A percentile compares a stretch with the other conserved stretches of the same genome.
These are phyloP conservation scores for Chelonoidis abingdonii DNA, from an alignment of 2,113 vertebrate species.

Conservation along the genomic window DNA sequence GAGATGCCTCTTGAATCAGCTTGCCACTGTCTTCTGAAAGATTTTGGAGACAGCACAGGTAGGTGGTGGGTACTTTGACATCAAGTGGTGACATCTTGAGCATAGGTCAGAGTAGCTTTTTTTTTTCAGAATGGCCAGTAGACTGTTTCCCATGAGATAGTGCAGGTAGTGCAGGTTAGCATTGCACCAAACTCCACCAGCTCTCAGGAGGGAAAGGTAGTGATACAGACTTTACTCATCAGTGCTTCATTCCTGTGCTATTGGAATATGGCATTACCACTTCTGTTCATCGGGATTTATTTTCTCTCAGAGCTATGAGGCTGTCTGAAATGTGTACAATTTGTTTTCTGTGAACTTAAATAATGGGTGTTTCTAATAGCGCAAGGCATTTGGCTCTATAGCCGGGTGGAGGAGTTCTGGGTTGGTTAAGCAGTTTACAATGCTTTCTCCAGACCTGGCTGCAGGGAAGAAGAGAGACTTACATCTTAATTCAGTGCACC, in stretches of 20 bases:
- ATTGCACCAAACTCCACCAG: too few species aligned
- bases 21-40: neutral
- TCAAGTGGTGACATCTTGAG: too few species aligned
- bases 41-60: neutral
- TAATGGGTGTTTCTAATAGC: neutral
- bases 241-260: neutral
- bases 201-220: too few species aligned
- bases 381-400: neutral
- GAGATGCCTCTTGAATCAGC: neutral
- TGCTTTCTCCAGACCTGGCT: neutral
- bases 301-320: neutral
- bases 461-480: neutral
- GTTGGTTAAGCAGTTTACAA: neutral
- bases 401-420: neutral
- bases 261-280: neutral
- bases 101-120: too few species aligned
- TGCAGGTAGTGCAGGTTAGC: too few species aligned
- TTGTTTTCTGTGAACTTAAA: neutral
- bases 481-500: neutral
- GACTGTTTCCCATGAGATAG: too few species aligned
- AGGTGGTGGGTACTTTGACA: too few species aligned
- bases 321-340: neutral
- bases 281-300: neutral
- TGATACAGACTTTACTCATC: neutral
- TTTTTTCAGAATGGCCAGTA: too few species aligned